Conservation (phyloP, 2,113 vertebrate species). For the Laticauda colubrina region DNA sequence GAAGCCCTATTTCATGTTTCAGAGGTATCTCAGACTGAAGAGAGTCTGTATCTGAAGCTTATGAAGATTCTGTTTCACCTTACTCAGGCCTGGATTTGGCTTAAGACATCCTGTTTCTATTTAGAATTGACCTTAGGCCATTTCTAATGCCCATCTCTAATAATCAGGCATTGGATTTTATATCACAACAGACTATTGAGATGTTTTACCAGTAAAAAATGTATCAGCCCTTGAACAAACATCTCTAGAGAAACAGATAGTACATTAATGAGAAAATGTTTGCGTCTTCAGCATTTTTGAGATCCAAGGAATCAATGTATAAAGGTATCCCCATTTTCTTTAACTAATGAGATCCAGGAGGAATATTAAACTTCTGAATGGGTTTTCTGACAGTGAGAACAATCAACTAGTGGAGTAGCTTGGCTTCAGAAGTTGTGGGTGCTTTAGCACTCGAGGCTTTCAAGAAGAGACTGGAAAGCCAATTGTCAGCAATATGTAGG, state of each 20-base stretch:
- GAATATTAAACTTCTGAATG: not conserved
- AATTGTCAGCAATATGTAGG: too few relatives aligned
- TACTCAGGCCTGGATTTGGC: not conserved
- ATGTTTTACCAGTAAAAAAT: not conserved
- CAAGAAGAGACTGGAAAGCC: too few relatives aligned
- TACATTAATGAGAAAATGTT: not conserved
- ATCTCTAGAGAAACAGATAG: not conserved
- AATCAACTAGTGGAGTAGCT: too few relatives aligned
- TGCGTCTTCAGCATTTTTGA: not conserved
- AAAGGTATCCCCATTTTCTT: not conserved
- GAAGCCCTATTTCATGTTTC: not conserved
- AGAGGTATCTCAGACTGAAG: not conserved
- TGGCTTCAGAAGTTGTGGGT: too few relatives aligned
- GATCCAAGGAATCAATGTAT: not conserved
- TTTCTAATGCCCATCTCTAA: not conserved
- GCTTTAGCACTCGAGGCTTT: too few relatives aligned
- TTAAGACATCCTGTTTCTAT: not conserved
- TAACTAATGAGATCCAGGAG: not conserved
- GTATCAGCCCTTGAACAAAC: not conserved
- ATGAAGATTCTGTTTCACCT: not conserved
- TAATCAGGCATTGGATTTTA: not conserved
- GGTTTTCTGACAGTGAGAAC: not conserved
- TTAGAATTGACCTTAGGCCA: not conserved
- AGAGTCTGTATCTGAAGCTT: not conserved
- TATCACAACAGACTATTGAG: not conserved